Evolutionary conservation across 1,140 invertebrate genomes (phyloP), one percentile per base, ranked within the genome.

Genomic region (Achroia grisella): DNA sequence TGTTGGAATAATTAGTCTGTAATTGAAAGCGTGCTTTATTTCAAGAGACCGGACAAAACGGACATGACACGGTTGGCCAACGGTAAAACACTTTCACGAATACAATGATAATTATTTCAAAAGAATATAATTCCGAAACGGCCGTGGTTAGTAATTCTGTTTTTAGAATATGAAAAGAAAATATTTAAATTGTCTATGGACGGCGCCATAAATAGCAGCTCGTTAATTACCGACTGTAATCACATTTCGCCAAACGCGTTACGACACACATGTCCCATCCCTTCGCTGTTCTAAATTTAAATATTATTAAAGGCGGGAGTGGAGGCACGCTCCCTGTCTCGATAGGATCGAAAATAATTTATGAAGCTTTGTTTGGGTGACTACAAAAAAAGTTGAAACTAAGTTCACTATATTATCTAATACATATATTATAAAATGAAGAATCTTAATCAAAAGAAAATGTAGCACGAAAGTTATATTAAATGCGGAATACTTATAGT

Each of bases 221-320:
- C 80, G 72, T 84, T 84, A 84, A 84, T 84, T 79, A 77, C 73
- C 36, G 63, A 70, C 66, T 64, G 74, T 84, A 84, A 84, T 84
- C 80, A 84, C 80, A 84, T 84, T 84, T 84, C 80, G 80, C 80
- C 80, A 84, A 80, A 84, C 62, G 70, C 77, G 78, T 82, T 84
- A 80, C 77, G 65, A 78, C 74, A 81, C 80, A 84, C 71, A 75
- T 82, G 80, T 79, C 76, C 74, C 80, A 84, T 84, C 80, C 80
- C 80, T 84, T 84, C 74, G 76, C 77, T 33, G 78, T 82, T 82
- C 80, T 82, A 84, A 60, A 82, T 80, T 74, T 82, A 84, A 80
- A 81, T 74, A 72, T 73, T 77, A 71, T 78, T 81, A 73, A 44
- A 76, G 65, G 73, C 73, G 70, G 75, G 72, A 71, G 73, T 68